Base-by-base conservation (phyloP, 2,113 vertebrate species). In the Henicopernis longicauda region DNA sequence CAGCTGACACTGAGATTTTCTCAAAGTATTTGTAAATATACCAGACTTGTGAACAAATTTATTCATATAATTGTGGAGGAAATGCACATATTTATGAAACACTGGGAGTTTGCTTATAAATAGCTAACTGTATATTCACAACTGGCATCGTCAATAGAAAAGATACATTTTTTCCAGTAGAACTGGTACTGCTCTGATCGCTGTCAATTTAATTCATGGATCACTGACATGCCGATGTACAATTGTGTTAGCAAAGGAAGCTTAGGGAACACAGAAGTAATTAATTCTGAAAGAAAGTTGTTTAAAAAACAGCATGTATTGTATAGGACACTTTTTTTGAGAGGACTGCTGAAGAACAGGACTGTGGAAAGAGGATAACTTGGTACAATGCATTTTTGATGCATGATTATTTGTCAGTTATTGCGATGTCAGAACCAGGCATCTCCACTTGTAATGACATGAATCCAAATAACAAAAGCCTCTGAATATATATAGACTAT, bases 171-270 rank as follows among this genome's bases (percentile, higher is more conserved):
- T 44, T 73, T 44, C 70, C 84, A 94, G 73, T 91, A 95, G 95
- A 96, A 84, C 52, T 59, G 27, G 45, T 91, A 89, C 85, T 92
- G 80, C 77, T 95, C 17, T 13, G 45, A 62, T 95, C 20, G 7
- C 44, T 95, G 78, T 54, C 90, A 86, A 38, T 94, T 96, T 96
- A 97, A 89, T 96, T 95, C 84, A 94, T 91, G 92, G 66, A 95
- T 96, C 89, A 86, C 77, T 95, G 89, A 71, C 49, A 38, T 91
- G 93, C 40, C 8, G 5, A 90, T 90, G 44, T 55, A 91, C 81
- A 94, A 95, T 61, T 93, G 61, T 86, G 58, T 82, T 63, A 91
- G 54, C 72, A 96, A 86, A 94, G 86, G 62, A 74, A 96, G 74
- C 31, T 77, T 80, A 87, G 59, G 74, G 67, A 96, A 92, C 15